Percentiles rank a stretch among this genome's conserved stretches.
phyloP scores from a whole-genome alignment of 2,797 vertebrate genomes.

The Bryconaethiops microstoma region DNA sequence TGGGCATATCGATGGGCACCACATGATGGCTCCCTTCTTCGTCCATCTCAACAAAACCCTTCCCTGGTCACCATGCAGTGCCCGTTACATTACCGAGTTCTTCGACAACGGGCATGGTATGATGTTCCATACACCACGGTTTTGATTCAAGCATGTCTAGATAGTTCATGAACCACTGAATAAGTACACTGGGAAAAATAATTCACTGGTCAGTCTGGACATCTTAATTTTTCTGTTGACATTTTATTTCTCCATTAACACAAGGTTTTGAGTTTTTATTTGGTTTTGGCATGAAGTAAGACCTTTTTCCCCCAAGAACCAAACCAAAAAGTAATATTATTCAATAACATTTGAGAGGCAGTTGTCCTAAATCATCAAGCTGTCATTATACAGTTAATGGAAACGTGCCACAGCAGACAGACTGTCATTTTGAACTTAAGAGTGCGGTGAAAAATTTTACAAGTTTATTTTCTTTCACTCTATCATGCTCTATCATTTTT shows the following conservation, averaged over 20 bases:
- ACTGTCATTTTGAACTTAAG: conserved; percentile 47
- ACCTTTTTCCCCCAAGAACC: conserved; percentile 37
- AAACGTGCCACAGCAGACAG: conserved; percentile 40
- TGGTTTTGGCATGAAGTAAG: conserved; percentile 39
- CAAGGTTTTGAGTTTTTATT: conserved; percentile 48
- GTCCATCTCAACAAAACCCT: conserved; percentile 86
- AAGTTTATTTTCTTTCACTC: conserved; percentile 53
- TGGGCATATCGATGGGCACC: conserved; percentile 83
- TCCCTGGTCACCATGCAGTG: conserved; percentile 96
- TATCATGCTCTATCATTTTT: conserved; percentile 47
- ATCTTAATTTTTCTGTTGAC: conserved; percentile 39
- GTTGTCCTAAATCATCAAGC: conserved; percentile 41
- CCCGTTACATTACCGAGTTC: conserved; percentile 92
- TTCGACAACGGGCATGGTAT: conserved; percentile 93
- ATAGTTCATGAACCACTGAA: not conserved
- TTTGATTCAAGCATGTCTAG: not conserved
- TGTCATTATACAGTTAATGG: conserved; percentile 49
- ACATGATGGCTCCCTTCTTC: conserved; percentile 92
- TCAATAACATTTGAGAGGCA: conserved; percentile 42
- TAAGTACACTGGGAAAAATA: not conserved
- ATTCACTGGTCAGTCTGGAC: conserved; percentile 15
- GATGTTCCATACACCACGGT: conserved; percentile 39
- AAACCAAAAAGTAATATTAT: conserved; percentile 31
- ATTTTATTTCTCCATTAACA: conserved; percentile 42
- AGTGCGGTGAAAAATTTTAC: conserved; percentile 49